phyloP scores from a whole-genome alignment of 2,113 vertebrate species.

The Hystrix brachyura region DNA sequence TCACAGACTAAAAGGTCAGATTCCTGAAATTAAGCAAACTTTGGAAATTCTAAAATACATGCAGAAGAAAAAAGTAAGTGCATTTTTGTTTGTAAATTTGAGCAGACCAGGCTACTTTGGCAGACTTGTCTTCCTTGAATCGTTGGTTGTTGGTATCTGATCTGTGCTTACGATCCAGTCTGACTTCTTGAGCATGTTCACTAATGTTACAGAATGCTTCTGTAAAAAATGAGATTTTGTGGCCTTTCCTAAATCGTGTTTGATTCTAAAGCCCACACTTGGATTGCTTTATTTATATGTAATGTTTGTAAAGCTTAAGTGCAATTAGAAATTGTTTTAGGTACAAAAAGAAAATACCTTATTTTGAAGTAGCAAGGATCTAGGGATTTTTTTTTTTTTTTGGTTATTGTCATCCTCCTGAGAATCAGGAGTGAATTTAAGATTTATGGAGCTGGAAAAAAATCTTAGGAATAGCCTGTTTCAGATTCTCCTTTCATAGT shows the following conservation, averaged over 20 bases:
- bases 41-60: constrained; percentile 99
- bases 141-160: constrained; percentile 14
- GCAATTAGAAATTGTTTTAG: constrained; percentile 43
- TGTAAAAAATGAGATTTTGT: not conserved
- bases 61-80: constrained; percentile 98
- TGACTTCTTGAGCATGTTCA: not conserved
- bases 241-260: not conserved
- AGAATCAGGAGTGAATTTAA: not conserved
- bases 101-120: not conserved
- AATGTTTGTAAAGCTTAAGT: constrained; percentile 41
- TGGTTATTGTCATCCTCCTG: not conserved
- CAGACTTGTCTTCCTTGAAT: not conserved
- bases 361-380: constrained; percentile 33
- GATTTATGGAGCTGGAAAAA: constrained; percentile 23
- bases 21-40: constrained; percentile 99
- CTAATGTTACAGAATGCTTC: not conserved
- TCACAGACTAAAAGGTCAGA: constrained; percentile 97
- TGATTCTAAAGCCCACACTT: constrained; percentile 2
- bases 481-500: constrained; percentile 18
- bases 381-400: not conserved
- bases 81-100: constrained; percentile 80
- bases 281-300: constrained; percentile 26
- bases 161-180: not conserved
- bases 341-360: constrained; percentile 33
- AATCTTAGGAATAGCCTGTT: constrained; percentile 29